Evolutionary conservation across 2,113 vertebrate genomes (phyloP).

Genomic region (Malurus melanocephalus): DNA sequence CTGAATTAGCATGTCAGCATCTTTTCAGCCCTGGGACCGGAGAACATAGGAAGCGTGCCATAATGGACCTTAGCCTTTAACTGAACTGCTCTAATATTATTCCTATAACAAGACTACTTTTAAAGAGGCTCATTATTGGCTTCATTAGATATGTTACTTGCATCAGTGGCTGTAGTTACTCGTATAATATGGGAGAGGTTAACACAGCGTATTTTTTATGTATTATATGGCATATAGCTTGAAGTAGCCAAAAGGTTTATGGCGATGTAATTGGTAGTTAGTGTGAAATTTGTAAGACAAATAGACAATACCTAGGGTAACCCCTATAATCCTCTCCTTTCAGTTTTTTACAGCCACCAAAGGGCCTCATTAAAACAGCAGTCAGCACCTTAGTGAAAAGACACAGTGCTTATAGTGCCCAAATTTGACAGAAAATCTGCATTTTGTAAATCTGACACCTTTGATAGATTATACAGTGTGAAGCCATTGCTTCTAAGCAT

Average conservation of each 20-base stretch:
- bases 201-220: slow-evolving; percentile 82
- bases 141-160: slow-evolving; percentile 89
- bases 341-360: slow-evolving; percentile 89
- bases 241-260: slow-evolving; percentile 91
- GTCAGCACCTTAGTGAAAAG: slow-evolving; percentile 84
- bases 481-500: slow-evolving; percentile 81
- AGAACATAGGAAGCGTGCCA: slow-evolving; percentile 65
- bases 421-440: slow-evolving; percentile 85
- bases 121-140: slow-evolving; percentile 90
- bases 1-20: slow-evolving; percentile 80
- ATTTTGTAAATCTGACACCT: slow-evolving; percentile 88
- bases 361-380: slow-evolving; percentile 89
- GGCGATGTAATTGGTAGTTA: slow-evolving; percentile 93
- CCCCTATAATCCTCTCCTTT: slow-evolving; percentile 82
- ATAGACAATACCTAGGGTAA: slow-evolving; percentile 88
- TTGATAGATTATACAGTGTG: slow-evolving; percentile 88
- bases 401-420: slow-evolving; percentile 80
- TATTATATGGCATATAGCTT: slow-evolving; percentile 81
- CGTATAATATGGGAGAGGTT: slow-evolving; percentile 81
- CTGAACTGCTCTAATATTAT: slow-evolving; percentile 81
- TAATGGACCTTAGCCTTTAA: slow-evolving; percentile 80
- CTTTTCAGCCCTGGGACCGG: slow-evolving; percentile 72
- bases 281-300: slow-evolving; percentile 95
- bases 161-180: slow-evolving; percentile 84
- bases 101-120: slow-evolving; percentile 84